Evolutionary conservation across 2,888 invertebrate genomes (phyloP), one percentile per base, ranked within the genome.

Genomic region (Nowickia ferox): DNA sequence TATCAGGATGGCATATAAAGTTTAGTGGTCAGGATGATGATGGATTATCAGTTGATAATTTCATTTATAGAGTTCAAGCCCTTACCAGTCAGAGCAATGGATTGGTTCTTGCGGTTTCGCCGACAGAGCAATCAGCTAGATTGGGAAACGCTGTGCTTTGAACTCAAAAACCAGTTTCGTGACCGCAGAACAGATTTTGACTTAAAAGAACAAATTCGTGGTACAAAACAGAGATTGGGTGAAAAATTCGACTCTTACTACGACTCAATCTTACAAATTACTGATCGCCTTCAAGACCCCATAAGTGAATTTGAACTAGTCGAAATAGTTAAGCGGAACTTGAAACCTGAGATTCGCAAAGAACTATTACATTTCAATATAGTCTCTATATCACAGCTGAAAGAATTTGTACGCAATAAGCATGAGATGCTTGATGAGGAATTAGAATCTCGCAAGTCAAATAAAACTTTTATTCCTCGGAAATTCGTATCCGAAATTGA

Each of bases 111-210:
- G 63, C 51, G 38, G 2, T 19, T 76, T 19, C 76, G 66, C 13
- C 17, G 65, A 44, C n/a, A n/a, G n/a, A n/a, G n/a, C n/a, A n/a
- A n/a, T n/a, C n/a, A n/a, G n/a, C 10, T 66, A 17, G 22, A 77
- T 68, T 77, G 66, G 76, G 30, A 66, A 57, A 42, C 40, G 11
- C 17, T 78, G 10, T 78, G 69, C 22, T 15, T 15, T 9, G 40
- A 78, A 40, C 42, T 79, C 0, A 79, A n/a, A 44, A 79, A 71
- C 13, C 69, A 79, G n/a, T 71, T 79, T 79, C 61, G 78, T n/a
- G 71, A 79, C 46, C 30, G 78, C 4, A 51, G 69, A 15, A 79
- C 78, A 11, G 63, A 79, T 59, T 79, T 79, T 30, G 69, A 78
- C 10, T 59, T 78, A 42, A 68, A 44, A 46, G 76, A 77, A 22